A percentile compares a stretch with the other conserved stretches of the same genome.
Conservation (phyloP, 2,888 invertebrate genomes). For the Selenia dentaria region DNA sequence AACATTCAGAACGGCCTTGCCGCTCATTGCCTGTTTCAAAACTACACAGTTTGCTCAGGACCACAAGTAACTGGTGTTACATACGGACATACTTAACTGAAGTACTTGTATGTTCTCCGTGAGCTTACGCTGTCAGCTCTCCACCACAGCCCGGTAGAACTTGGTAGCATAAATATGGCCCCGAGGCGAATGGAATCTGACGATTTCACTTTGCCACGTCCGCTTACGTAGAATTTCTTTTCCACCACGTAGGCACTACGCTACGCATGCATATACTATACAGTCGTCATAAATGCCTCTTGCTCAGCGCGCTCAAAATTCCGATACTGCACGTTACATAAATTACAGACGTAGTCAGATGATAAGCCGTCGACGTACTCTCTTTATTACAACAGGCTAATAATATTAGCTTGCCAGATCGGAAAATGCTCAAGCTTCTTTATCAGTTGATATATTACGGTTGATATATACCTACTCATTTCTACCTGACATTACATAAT, state of each 20-base stretch:
- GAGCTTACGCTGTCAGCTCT: background rate
- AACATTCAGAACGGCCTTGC: slow-evolving; percentile 77
- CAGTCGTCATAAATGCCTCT: slow-evolving; percentile 29
- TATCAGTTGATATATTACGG: slow-evolving; percentile 7
- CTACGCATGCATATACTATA: slow-evolving; percentile 18
- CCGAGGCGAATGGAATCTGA: slow-evolving; percentile 30
- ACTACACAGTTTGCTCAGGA: slow-evolving; percentile 41
- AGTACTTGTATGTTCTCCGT: no score
- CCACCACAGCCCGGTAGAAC: background rate
- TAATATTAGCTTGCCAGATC: slow-evolving; percentile 4
- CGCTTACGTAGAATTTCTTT: slow-evolving; percentile 38
- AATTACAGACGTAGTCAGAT: slow-evolving; percentile 27
- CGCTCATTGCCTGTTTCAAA: slow-evolving; percentile 57
- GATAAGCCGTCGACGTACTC: slow-evolving; percentile 29
- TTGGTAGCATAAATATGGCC: slow-evolving; percentile 18
- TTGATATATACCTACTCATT: slow-evolving; percentile 15
- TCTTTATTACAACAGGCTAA: slow-evolving; percentile 11
- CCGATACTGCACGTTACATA: slow-evolving; percentile 31
- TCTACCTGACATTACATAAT: slow-evolving; percentile 32
- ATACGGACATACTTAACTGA: no score
- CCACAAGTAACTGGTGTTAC: slow-evolving; percentile 33
- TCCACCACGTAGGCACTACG: slow-evolving; percentile 15
- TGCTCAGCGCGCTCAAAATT: slow-evolving; percentile 25
- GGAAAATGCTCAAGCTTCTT: slow-evolving; percentile 9
- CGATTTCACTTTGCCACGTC: slow-evolving; percentile 36